A percentile compares a stretch with the other conserved stretches of the same genome.
phyloP scores from a whole-genome alignment of 2,113 vertebrate genomes.

The Tyrannus savana region DNA sequence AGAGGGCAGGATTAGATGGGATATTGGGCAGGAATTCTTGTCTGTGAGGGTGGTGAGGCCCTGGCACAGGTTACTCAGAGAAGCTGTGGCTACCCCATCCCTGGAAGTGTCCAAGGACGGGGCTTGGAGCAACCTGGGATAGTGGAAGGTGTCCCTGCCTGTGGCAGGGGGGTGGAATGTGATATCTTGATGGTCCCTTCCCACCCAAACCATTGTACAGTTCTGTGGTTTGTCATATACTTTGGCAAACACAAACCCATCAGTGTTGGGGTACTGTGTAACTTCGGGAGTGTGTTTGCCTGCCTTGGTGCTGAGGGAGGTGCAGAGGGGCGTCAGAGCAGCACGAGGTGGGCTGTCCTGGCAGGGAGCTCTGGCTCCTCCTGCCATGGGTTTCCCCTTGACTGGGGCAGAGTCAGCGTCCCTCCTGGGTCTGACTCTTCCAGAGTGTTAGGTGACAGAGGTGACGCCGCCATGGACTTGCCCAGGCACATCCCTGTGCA shows the following conservation, averaged over 20 bases:
- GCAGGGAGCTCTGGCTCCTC: neutral
- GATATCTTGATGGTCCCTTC: neutral
- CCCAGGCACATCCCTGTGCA: accelerated
- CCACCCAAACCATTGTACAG: neutral
- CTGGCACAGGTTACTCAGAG: neutral
- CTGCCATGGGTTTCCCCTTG: accelerated
- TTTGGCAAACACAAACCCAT: neutral
- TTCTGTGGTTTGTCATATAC: neutral
- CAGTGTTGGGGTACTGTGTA: neutral
- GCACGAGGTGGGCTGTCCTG: accelerated
- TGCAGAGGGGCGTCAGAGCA: neutral
- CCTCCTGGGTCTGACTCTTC: neutral
- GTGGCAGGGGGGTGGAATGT: accelerated
- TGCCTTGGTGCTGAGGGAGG: accelerated
- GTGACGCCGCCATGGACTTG: accelerated
- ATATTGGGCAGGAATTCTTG: neutral
- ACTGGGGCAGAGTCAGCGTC: accelerated
- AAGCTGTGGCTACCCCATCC: neutral
- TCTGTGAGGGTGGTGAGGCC: accelerated
- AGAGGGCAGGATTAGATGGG: neutral
- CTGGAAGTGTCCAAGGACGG: accelerated
- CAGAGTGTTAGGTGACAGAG: accelerated
- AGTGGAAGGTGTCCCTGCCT: neutral
- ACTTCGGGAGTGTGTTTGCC: neutral
- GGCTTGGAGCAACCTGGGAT: neutral